Evolutionary conservation across 2,113 vertebrate genomes (phyloP), one percentile per base, ranked within the genome.

Genomic region (Epinephelus cyanopodus): DNA sequence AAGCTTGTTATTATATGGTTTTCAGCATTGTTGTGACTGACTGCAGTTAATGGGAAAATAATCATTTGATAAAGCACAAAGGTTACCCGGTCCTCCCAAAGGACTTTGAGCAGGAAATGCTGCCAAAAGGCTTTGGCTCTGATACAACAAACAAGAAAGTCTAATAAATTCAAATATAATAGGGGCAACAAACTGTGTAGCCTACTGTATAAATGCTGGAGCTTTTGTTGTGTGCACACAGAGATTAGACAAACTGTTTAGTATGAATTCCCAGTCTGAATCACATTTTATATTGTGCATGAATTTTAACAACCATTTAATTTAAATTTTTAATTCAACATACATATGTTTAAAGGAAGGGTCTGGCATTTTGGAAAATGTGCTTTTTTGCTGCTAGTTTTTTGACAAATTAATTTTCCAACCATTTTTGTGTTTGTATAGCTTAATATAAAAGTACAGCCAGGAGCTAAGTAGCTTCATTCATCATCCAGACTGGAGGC

Each of bases 31-130:
- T 74, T 87, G 70, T 78, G 68, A 79, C 60, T 67, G 58, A 69
- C 71, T 77, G 79, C 82, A 52, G 68, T 80, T 87, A 90, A 92
- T 90, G 81, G 62, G 74, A 79, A 90, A 91, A 89, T 83, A 85
- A 88, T 89, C 78, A 90, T 89, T 85, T 70, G 78, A 84, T 85
- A 37, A 83, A 77, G 65, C 69, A 72, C 68, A 91, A 86, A 88
- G 72, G 83, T 84, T 84, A 72, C 61, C 1, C 8, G 60, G 91
- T 84, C 66, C 72, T 81, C 70, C 75, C 61, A 5, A 39, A 63
- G 62, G 81, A 80, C 23, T 69, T 79, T 62, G 52, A 84, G 56
- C 63, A n/a, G 33, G n/a, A 81, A 63, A 39, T 5, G 17, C 77
- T 72, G 81, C 66, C 81, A 85, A 54, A 56, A 54, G 15, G 21